Base-by-base conservation (phyloP, 1,140 invertebrate species). In the Megalonaias nervosa region DNA sequence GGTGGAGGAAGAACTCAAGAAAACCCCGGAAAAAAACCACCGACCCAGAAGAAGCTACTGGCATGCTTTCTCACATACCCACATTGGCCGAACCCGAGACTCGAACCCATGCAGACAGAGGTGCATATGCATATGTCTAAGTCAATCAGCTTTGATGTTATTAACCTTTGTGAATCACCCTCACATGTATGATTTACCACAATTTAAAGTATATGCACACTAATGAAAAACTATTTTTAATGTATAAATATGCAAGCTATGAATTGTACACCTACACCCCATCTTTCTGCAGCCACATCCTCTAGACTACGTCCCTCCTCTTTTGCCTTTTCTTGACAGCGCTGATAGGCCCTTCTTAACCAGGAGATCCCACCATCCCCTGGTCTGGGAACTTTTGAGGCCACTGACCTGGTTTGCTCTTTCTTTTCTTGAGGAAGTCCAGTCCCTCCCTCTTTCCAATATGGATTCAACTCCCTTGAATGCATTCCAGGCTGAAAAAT, bases 401-500 rank as follows among this genome's bases (percentile, higher is more conserved):
- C 19, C 17, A 58, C 2, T 23, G 59, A 57, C 21, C 19, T 61
- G 15, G 61, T 65, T 21, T 70, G 71, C 57, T 81, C 69, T 68
- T 55, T 60, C 19, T 74, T 67, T 19, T 85, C 82, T 31, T 87
- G 75, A 38, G 95, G 96, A 71, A 98, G 88, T 19, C 97, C 97
- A 66, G 92, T 93, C 16, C 97, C 97, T 74, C 95, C 96, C 91
- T 95, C 92, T 92, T 96, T 97, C 96, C 96, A 98, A 89, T 97
- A 96, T 2, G 96, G 97, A 93, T 99, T 99, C 66, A 97, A 91
- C 92, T 98, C 97, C 85, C 93, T 92, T 4, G 86, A 89, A 86
- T 94, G 94, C 79, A 94, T 94, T 4, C 94, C 94, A 60, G 94
- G 94, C 93, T 96, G 16, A 72, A 76, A 80, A 77, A 48, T 48